Conservation (phyloP, 2,113 vertebrate genomes). For the Rhabdomys dilectus region DNA sequence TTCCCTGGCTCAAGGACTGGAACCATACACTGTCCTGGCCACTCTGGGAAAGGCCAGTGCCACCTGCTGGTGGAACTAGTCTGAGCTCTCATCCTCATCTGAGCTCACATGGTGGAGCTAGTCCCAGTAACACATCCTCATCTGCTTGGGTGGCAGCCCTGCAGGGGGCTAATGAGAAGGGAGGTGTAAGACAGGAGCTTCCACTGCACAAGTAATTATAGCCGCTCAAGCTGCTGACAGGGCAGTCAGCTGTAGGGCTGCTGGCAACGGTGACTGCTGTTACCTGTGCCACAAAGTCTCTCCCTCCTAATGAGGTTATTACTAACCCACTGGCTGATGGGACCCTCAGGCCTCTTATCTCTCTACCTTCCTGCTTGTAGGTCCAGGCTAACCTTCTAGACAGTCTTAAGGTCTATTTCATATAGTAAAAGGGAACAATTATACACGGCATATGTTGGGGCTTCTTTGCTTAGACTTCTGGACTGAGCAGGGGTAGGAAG, state of each 20-base stretch:
- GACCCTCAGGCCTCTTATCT: background rate
- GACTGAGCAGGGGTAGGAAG: background rate
- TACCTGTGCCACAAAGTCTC: slow-evolving; percentile 37
- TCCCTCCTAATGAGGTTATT: slow-evolving; percentile 86
- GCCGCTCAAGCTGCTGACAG: slow-evolving; percentile 76
- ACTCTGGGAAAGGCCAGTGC: background rate
- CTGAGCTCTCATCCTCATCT: slow-evolving; percentile 80
- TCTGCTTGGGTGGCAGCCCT: slow-evolving; percentile 77
- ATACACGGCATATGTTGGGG: fast-evolving
- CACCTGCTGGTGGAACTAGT: background rate
- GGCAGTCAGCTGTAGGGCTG: slow-evolving; percentile 66
- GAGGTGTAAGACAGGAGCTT: slow-evolving; percentile 83
- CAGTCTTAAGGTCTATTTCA: too few relatives aligned
- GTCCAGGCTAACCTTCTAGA: background rate
- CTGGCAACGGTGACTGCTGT: slow-evolving; percentile 60
- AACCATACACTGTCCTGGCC: fast-evolving
- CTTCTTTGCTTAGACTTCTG: background rate
- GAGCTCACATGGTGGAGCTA: background rate
- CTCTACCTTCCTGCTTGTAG: slow-evolving; percentile 72
- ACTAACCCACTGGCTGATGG: slow-evolving; percentile 79
- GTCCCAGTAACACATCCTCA: slow-evolving; percentile 75
- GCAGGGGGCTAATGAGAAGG: slow-evolving; percentile 88
- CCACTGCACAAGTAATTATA: slow-evolving; percentile 65
- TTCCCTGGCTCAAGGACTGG: background rate
- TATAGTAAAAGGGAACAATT: background rate